Evolutionary conservation across 1,140 invertebrate species (phyloP).

Genomic region (Oncopeltus fasciatus): DNA sequence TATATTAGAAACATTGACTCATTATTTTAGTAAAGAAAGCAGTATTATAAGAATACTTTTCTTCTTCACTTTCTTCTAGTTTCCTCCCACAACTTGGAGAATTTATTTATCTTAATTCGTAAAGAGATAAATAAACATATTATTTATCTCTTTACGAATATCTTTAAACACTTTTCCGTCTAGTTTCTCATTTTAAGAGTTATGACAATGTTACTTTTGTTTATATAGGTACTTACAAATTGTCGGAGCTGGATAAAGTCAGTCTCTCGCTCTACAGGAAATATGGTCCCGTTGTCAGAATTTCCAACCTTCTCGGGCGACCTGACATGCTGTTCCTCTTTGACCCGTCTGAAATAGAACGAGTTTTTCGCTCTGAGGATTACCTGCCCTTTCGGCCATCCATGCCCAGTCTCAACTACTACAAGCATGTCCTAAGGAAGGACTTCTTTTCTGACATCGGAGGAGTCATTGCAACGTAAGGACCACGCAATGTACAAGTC

Average conservation of each 20-base stretch:
- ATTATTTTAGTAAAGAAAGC: too few species aligned
- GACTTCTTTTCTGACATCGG: constrained; percentile 57
- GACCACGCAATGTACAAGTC: neutral
- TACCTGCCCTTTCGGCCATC: constrained; percentile 58
- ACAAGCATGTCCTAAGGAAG: constrained; percentile 55
- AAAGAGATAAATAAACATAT: too few species aligned
- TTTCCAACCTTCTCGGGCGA: constrained; percentile 55
- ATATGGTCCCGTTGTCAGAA: constrained; percentile 57
- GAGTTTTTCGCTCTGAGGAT: constrained; percentile 59
- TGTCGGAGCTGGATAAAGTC: constrained; percentile 56
- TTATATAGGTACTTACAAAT: constrained; percentile 55
- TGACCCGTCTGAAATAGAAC: constrained; percentile 57
- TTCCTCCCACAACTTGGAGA: too few species aligned
- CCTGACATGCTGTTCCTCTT: constrained; percentile 66
- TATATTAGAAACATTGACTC: too few species aligned
- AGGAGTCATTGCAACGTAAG: constrained; percentile 67
- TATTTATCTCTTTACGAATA: too few species aligned
- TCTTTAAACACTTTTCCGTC: too few species aligned
- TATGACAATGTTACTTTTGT: too few species aligned
- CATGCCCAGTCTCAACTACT: constrained; percentile 62
- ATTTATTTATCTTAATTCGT: too few species aligned
- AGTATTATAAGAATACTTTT: too few species aligned
- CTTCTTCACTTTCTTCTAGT: too few species aligned
- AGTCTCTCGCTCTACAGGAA: constrained; percentile 45
- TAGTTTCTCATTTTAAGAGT: too few species aligned